phyloP scores from a whole-genome alignment of 2,888 invertebrate species.

The Diaphora mendica region DNA sequence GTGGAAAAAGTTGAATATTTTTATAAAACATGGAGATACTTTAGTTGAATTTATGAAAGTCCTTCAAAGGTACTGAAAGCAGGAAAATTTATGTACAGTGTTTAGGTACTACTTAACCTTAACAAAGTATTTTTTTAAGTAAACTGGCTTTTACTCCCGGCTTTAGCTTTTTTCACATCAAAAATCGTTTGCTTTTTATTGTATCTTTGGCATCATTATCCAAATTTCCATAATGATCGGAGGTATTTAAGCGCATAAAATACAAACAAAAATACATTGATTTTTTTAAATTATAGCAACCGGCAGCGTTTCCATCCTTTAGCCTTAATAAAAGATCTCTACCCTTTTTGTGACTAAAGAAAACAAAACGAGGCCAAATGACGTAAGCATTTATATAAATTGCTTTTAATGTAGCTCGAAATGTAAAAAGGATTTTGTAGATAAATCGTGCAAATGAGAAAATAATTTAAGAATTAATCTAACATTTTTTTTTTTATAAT shows the following conservation, averaged over 20 bases:
- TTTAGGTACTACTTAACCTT: background rate
- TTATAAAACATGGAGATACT: background rate
- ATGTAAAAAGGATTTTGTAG: background rate
- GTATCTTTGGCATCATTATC: background rate
- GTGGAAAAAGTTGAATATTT: background rate
- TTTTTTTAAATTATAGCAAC: background rate
- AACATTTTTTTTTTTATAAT: no score
- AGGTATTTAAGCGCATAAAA: background rate
- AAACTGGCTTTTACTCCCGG: background rate
- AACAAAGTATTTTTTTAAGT: background rate
- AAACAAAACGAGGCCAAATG: background rate
- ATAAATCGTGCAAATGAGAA: slow-evolving; percentile 7
- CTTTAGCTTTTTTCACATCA: background rate
- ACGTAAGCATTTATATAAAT: background rate
- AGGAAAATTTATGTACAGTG: background rate
- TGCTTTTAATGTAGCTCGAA: background rate
- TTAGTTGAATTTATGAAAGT: background rate
- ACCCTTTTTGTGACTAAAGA: background rate
- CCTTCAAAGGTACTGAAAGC: background rate
- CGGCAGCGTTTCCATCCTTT: background rate
- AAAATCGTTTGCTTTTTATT: no score
- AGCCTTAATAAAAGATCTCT: background rate
- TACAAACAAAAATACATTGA: background rate
- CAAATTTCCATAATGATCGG: background rate
- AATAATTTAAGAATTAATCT: background rate